Base-by-base conservation (phyloP, 2,113 vertebrate species). In the Coregonus clupeaformis region DNA sequence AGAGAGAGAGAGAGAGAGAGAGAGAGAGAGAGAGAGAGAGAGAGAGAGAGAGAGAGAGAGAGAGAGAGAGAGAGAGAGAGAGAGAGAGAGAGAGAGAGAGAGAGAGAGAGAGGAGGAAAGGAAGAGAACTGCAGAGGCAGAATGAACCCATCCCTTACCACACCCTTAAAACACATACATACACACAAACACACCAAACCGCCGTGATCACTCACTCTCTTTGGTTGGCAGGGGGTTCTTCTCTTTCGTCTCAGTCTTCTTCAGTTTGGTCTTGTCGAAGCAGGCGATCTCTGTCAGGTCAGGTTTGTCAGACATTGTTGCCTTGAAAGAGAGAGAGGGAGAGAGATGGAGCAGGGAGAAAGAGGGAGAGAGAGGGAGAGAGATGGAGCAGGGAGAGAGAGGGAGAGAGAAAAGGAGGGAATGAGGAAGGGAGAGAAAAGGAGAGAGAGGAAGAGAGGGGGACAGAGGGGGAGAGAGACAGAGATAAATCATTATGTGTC, bases 221-320 rank as follows among this genome's bases (percentile, higher is more conserved):
- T 96, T 95, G 83, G 94, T 96, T 79, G 95, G 95, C 78, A 96
- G 78, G 76, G 95, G 94, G 80, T 96, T 96, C 90, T 95, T 95
- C 73, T 95, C 95, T 93, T 94, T 94, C 72, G 95, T 96, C 92
- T 96, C 94, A 4, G 92, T 95, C 91, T 96, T 96, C 91, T 96
- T 96, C 91, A 95, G 93, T 89, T 96, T 96, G 85, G 94, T 92
- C 92, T 94, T 96, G 92, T 96, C 95, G 79, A 96, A 96, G 55
- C 92, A 92, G 87, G 94, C 91, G 67, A 96, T 95, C 91, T 98
- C 95, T 0, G 93, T 93, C 70, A 97, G 92, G 77, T 97, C 94
- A 14, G 95, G 95, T 80, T 96, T 96, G 92, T 96, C 95, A 75
- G 92, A 95, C 95, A 96, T 96, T 73, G 92, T 94, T 89, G 87